Conservation (phyloP, 2,888 invertebrate species). For the Netelia melanura region DNA sequence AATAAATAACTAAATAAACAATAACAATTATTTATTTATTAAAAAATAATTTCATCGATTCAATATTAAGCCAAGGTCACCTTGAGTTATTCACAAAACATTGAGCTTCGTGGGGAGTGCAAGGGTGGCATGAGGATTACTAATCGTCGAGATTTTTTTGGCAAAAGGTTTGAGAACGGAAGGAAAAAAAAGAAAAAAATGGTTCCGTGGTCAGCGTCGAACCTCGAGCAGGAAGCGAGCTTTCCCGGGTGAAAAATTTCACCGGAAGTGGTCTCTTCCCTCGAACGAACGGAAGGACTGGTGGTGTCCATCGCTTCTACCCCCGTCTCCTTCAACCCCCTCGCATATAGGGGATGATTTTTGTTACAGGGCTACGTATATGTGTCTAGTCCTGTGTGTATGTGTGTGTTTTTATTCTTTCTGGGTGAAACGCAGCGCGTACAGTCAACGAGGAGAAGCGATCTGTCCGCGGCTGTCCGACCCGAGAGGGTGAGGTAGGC, state of each 20-base stretch:
- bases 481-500: constrained; percentile 37
- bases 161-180: constrained; percentile 11
- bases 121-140: background rate
- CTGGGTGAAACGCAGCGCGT: background rate
- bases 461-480: constrained; percentile 29
- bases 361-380: background rate
- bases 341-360: no score
- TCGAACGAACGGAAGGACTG: constrained; percentile 46
- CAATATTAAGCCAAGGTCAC: no score
- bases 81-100: no score
- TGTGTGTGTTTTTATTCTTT: constrained; percentile 19
- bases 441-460: constrained; percentile 26
- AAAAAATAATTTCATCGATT: no score
- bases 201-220: constrained; percentile 17
- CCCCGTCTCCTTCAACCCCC: background rate
- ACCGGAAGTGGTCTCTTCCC: constrained; percentile 64
- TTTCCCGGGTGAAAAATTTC: constrained; percentile 65
- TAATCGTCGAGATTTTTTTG: background rate
- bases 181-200: constrained; percentile 2
- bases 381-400: background rate
- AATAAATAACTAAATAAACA: background rate
- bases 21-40: no score
- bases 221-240: constrained; percentile 47
- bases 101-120: background rate
- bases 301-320: constrained; percentile 34